These are phyloP conservation scores for Globodera ellingtonae DNA, from an alignment of 1,140 invertebrate genomes.

Conservation along the genomic window DNA sequence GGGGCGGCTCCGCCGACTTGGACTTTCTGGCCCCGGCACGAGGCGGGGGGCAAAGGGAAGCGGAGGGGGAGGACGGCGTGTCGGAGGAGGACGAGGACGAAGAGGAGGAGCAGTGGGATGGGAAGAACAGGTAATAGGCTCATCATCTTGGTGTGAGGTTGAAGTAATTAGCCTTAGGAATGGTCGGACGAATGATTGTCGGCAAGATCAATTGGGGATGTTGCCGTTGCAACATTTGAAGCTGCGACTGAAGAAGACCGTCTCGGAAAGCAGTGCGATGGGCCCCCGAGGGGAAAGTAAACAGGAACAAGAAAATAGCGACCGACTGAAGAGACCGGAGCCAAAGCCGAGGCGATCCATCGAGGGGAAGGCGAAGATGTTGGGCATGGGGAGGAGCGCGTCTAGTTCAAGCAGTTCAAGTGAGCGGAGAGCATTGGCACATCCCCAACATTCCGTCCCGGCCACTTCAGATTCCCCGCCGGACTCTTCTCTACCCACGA, in stretches of 20 bases:
- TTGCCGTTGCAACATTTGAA: slow-evolving; percentile 53
- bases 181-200: not conserved
- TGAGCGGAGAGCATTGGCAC: not conserved
- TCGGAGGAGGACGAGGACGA: not conserved
- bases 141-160: too few species aligned
- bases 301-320: not conserved
- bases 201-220: not conserved
- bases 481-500: slow-evolving; percentile 1
- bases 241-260: slow-evolving; percentile 55
- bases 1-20: slow-evolving; percentile 21
- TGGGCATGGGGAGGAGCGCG: not conserved
- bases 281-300: slow-evolving; percentile 2
- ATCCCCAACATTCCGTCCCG: not conserved
- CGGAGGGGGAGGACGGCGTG: not conserved
- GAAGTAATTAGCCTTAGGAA: not conserved
- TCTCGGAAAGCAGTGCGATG: slow-evolving; percentile 28
- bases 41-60: not conserved
- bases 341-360: slow-evolving; percentile 50
- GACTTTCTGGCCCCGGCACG: slow-evolving; percentile 1
- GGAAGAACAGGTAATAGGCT: not conserved
- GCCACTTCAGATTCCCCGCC: slow-evolving; percentile 6
- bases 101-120: not conserved
- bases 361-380: slow-evolving; percentile 41
- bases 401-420: slow-evolving; percentile 5
- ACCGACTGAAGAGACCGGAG: slow-evolving; percentile 36